phyloP scores from a whole-genome alignment of 1,140 invertebrate species.

The Drosophila parabipectinata region DNA sequence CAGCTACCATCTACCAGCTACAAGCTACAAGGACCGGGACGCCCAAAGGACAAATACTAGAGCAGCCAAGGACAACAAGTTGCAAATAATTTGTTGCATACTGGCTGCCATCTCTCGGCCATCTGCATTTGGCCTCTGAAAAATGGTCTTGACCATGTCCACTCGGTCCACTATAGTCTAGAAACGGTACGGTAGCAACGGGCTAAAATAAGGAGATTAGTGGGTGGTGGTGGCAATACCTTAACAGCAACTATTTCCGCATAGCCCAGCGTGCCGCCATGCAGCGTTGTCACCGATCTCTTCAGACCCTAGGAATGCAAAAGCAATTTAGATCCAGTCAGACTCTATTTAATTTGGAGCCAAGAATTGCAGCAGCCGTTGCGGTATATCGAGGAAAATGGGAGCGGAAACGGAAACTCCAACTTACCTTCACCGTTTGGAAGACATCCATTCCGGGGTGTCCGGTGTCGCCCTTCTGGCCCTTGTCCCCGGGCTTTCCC shows the following conservation, averaged over 20 bases:
- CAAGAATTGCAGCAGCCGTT: slow-evolving; percentile 51
- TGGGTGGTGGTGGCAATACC: slow-evolving; percentile 86
- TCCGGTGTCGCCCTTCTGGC: slow-evolving; percentile 93
- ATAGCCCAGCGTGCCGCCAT: slow-evolving; percentile 93
- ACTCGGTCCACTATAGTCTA: slow-evolving; percentile 13
- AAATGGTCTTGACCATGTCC: slow-evolving; percentile 52
- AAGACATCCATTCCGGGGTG: slow-evolving; percentile 95
- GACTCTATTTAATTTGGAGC: slow-evolving; percentile 50
- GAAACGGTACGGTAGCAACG: not conserved
- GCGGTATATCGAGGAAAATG: slow-evolving; percentile 22
- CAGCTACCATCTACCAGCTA: not conserved
- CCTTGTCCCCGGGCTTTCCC: slow-evolving; percentile 94
- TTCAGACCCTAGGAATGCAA: slow-evolving; percentile 90
- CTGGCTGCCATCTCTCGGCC: slow-evolving; percentile 42
- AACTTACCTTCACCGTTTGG: slow-evolving; percentile 93
- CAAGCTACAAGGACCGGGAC: slow-evolving; percentile 14
- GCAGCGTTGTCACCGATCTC: slow-evolving; percentile 94
- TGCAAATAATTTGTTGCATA: slow-evolving; percentile 68
- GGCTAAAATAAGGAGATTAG: slow-evolving; percentile 19
- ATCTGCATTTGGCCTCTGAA: slow-evolving; percentile 66
- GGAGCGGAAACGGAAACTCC: not conserved
- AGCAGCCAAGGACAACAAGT: slow-evolving; percentile 66
- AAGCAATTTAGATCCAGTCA: slow-evolving; percentile 52
- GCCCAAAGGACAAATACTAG: slow-evolving; percentile 51
- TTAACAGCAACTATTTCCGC: slow-evolving; percentile 98